Evolutionary conservation across 2,888 invertebrate species (phyloP).

Genomic region (Agonopterix subpropinquella): DNA sequence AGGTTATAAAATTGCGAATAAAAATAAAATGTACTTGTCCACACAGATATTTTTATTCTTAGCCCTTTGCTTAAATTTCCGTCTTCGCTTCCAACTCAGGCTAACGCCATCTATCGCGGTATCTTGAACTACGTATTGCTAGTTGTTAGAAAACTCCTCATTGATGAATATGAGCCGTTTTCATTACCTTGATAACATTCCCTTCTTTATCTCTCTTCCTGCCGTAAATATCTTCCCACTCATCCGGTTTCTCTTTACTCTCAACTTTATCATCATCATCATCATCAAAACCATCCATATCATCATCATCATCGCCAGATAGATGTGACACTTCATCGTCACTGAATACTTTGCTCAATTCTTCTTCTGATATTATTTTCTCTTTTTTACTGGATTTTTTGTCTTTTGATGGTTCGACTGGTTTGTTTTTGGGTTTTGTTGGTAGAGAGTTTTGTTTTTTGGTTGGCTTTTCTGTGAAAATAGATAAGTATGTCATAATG

Average conservation of each 20-base stretch:
- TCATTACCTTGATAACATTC: conserved; percentile 78
- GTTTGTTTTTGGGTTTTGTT: conserved; percentile 13
- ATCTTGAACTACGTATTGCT: too few relatives aligned
- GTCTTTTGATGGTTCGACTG: conserved; percentile 9
- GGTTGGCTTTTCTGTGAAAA: conserved; percentile 32
- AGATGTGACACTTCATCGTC: conserved; percentile 66
- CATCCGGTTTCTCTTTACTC: conserved; percentile 45
- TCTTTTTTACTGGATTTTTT: conserved; percentile 21
- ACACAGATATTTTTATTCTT: too few relatives aligned
- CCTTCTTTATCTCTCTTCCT: conserved; percentile 88
- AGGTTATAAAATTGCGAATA: too few relatives aligned
- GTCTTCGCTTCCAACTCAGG: too few relatives aligned
- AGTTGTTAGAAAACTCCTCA: too few relatives aligned
- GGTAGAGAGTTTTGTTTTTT: conserved; percentile 15
- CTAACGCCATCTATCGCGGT: too few relatives aligned
- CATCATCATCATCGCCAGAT: conserved; percentile 42
- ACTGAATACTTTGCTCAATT: conserved; percentile 55
- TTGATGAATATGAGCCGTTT: too few relatives aligned
- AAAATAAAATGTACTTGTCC: too few relatives aligned
- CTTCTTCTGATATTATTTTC: conserved; percentile 41
- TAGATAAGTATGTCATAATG: too few relatives aligned
- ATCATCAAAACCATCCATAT: conserved; percentile 28
- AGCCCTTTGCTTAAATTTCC: too few relatives aligned
- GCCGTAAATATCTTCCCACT: conserved; percentile 96
- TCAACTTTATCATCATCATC: conserved; percentile 19